Evolutionary conservation across 1,140 invertebrate genomes (phyloP).

Genomic region (Rhopalosiphum padi): DNA sequence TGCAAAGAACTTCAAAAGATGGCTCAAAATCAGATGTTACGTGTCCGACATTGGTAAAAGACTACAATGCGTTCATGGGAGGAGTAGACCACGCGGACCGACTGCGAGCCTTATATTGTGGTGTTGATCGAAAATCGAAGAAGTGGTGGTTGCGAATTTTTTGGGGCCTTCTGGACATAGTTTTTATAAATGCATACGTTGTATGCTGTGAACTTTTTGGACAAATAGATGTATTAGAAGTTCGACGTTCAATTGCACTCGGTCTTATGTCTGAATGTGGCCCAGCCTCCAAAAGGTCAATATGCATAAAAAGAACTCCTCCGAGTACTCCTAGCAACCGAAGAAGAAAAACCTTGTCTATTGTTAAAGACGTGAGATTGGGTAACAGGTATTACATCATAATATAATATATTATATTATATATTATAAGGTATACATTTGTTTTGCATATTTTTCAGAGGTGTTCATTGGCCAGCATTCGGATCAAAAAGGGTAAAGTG

Average conservation of each 20-base stretch:
- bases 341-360: not conserved
- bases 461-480: not conserved
- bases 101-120: conserved; percentile 59
- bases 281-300: not conserved
- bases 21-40: conserved; percentile 22
- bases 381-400: not conserved
- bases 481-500: not conserved
- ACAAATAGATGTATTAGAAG: conserved; percentile 8
- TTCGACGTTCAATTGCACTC: not conserved
- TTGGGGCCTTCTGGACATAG: conserved; percentile 15
- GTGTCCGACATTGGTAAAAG: conserved; percentile 55
- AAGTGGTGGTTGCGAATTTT: conserved; percentile 26
- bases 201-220: not conserved
- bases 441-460: not conserved
- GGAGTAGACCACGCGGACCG: conserved; percentile 64
- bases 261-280: not conserved
- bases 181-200: conserved; percentile 20
- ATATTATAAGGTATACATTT: not conserved
- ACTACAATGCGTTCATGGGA: conserved; percentile 64
- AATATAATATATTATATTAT: conserved; percentile 5
- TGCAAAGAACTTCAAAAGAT: conserved; percentile 1
- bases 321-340: not conserved
- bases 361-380: not conserved
- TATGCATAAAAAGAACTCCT: conserved; percentile 8
- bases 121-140: conserved; percentile 26